A percentile compares a stretch with the other conserved stretches of the same genome.
Evolutionary conservation across 2,888 invertebrate genomes (phyloP).

Genomic region (Scrobipalpa costella): DNA sequence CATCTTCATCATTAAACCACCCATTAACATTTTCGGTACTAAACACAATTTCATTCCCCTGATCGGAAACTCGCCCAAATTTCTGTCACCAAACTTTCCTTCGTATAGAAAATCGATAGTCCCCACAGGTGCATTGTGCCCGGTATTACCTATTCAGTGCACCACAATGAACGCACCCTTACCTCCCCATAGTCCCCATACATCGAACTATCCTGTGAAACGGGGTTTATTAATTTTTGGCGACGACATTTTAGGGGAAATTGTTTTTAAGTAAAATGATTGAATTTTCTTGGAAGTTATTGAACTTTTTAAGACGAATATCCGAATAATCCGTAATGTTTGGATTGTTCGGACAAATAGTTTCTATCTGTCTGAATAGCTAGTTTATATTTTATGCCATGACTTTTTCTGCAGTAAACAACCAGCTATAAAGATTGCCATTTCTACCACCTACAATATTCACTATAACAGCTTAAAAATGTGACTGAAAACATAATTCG

Average conservation of each 20-base stretch:
- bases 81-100: conserved; percentile 19
- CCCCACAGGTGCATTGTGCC: conserved; percentile 39
- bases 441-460: no score
- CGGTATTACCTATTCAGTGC: conserved; percentile 41
- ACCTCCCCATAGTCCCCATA: conserved; percentile 25
- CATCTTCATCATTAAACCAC: no score
- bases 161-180: conserved; percentile 36
- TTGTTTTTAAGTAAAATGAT: not conserved
- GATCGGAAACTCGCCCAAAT: not conserved
- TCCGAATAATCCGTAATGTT: no score
- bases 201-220: conserved; percentile 23
- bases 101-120: conserved; percentile 35
- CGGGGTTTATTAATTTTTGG: conserved; percentile 26
- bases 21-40: not conserved
- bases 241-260: not conserved
- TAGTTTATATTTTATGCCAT: no score
- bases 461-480: not conserved
- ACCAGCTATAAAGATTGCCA: no score
- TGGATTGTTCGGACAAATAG: no score
- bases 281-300: not conserved
- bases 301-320: no score
- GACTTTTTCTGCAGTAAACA: no score
- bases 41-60: not conserved
- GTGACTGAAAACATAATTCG: not conserved
- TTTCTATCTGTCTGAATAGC: no score